These are phyloP conservation scores for Hemitrygon akajei DNA, from an alignment of 2,797 vertebrate genomes.

Conservation along the genomic window DNA sequence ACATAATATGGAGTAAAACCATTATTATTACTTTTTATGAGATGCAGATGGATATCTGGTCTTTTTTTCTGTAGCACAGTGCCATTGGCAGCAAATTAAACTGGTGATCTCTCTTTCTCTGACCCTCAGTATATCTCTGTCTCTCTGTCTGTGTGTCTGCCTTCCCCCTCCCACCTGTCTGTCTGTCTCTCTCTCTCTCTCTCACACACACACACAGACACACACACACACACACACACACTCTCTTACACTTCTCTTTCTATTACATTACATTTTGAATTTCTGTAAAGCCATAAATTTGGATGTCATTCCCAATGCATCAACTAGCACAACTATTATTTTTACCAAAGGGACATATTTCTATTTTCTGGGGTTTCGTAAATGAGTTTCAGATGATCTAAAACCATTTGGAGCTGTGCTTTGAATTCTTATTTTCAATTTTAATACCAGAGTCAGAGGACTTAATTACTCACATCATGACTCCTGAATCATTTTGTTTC, in stretches of 20 bases:
- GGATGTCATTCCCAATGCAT: not conserved
- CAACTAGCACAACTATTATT: not conserved
- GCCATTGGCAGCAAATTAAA: not conserved
- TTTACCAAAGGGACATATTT: not conserved
- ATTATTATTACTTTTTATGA: not conserved
- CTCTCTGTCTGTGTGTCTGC: too few relatives aligned
- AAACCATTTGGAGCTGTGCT: not conserved
- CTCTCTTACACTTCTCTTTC: too few relatives aligned
- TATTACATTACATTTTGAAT: not conserved
- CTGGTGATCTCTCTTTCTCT: too few relatives aligned
- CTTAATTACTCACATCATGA: not conserved
- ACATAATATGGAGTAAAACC: not conserved
- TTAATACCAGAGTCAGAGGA: not conserved
- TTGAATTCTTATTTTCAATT: not conserved
- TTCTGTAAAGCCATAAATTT: not conserved
- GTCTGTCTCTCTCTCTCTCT: too few relatives aligned
- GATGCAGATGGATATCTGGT: not conserved
- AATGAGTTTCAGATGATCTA: not conserved
- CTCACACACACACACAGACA: too few relatives aligned
- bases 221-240: too few relatives aligned
- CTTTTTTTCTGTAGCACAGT: not conserved
- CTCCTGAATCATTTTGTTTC: not conserved
- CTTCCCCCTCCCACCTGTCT: too few relatives aligned
- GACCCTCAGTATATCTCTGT: too few relatives aligned
- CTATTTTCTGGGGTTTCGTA: not conserved